Conservation (phyloP, 1,140 invertebrate genomes). For the Listronotus oregonensis region DNA sequence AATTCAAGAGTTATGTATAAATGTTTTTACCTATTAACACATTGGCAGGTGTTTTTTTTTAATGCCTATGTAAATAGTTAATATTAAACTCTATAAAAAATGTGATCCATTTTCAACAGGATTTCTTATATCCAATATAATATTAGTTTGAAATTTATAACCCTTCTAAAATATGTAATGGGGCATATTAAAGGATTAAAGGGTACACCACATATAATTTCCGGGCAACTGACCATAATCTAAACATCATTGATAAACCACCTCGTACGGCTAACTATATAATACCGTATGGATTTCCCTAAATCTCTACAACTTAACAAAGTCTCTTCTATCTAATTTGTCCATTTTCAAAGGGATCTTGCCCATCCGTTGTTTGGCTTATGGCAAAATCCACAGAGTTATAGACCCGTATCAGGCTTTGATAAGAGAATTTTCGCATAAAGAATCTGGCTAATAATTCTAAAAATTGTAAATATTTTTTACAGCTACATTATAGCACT, state of each 20-base stretch:
- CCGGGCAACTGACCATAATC: constrained; percentile 8
- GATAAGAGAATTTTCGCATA: background rate
- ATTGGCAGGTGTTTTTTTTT: too few species aligned
- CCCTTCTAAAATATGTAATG: too few species aligned
- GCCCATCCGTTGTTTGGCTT: background rate
- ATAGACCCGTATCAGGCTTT: background rate
- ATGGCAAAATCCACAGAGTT: constrained; percentile 2
- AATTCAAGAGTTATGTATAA: too few species aligned
- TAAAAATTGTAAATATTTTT: too few species aligned
- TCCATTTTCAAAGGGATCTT: constrained; percentile 4
- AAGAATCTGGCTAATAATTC: background rate
- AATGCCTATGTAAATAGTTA: too few species aligned
- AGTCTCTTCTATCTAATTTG: background rate
- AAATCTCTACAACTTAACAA: constrained; percentile 8
- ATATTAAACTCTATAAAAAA: too few species aligned
- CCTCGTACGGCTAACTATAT: background rate
- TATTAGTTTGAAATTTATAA: too few species aligned
- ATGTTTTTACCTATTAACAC: too few species aligned
- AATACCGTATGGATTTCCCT: constrained; percentile 4
- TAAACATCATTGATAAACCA: constrained; percentile 5
- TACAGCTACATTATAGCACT: too few species aligned
- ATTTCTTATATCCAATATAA: too few species aligned
- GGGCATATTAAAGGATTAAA: too few species aligned
- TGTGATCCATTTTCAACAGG: too few species aligned
- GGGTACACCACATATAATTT: background rate